phyloP scores from a whole-genome alignment of 2,888 invertebrate species.

The Pammene fasciana region DNA sequence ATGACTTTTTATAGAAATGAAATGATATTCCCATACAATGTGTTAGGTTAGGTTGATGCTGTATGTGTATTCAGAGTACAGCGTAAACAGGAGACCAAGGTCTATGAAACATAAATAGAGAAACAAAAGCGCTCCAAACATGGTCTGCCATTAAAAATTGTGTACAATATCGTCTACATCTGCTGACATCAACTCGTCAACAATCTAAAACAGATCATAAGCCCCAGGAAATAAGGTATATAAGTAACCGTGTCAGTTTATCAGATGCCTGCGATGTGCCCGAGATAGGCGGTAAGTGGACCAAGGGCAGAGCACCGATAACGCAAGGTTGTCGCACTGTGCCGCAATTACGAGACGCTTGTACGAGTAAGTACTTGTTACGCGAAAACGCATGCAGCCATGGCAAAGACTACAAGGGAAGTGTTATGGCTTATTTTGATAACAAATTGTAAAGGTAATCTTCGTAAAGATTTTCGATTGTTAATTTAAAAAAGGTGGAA shows the following conservation, averaged over 20 bases:
- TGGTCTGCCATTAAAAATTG: slow-evolving; percentile 43
- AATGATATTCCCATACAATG: neutral
- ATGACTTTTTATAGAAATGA: too few relatives aligned
- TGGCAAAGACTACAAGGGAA: neutral
- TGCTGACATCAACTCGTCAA: slow-evolving; percentile 19
- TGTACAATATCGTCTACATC: slow-evolving; percentile 42
- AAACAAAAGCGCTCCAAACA: slow-evolving; percentile 22
- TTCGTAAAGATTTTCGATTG: too few relatives aligned
- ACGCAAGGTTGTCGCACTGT: slow-evolving; percentile 68
- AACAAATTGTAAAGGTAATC: too few relatives aligned
- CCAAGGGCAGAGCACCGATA: slow-evolving; percentile 78
- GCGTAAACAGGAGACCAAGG: slow-evolving; percentile 8
- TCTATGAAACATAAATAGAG: slow-evolving; percentile 14
- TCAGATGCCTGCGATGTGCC: slow-evolving; percentile 73
- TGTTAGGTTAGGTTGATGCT: too few relatives aligned
- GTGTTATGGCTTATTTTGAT: neutral
- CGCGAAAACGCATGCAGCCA: slow-evolving; percentile 20
- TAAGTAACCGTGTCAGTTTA: slow-evolving; percentile 50
- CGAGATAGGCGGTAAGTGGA: slow-evolving; percentile 75
- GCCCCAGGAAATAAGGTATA: slow-evolving; percentile 14
- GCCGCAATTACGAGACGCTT: slow-evolving; percentile 41
- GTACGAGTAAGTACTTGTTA: slow-evolving; percentile 14
- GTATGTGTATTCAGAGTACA: neutral
- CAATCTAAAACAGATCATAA: slow-evolving; percentile 22
- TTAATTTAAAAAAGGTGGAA: neutral